Evolutionary conservation across 2,797 vertebrate species (phyloP).

Genomic region (Sternotherus odoratus): DNA sequence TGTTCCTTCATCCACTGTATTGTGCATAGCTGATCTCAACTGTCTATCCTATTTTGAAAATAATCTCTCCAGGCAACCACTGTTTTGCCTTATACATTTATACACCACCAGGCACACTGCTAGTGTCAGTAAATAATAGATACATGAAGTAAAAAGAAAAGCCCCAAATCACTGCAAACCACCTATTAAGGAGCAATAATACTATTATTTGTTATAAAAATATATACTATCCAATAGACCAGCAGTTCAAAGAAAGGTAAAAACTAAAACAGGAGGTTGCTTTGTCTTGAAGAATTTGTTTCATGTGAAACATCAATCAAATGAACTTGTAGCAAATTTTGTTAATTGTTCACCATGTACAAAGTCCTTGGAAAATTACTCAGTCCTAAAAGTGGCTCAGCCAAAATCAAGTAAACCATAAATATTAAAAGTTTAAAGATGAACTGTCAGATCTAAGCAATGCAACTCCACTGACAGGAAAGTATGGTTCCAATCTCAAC

Average conservation of each 20-base stretch:
- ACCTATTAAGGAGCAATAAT: neutral
- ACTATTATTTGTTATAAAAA: conserved; percentile 6
- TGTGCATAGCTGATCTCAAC: neutral
- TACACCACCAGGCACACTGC: neutral
- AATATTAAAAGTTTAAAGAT: conserved; percentile 54
- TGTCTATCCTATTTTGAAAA: neutral
- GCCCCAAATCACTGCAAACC: neutral
- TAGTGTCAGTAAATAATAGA: neutral
- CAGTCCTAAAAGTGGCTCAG: conserved; percentile 40
- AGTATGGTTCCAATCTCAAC: neutral
- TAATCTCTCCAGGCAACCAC: neutral
- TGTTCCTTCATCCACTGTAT: neutral
- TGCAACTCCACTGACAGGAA: conserved; percentile 48
- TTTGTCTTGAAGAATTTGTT: conserved; percentile 57
- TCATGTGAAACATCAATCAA: conserved; percentile 69
- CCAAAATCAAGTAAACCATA: conserved; percentile 56
- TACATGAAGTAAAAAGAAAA: neutral
- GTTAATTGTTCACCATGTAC: conserved; percentile 56
- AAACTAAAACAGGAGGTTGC: conserved; percentile 24
- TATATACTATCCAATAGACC: neutral
- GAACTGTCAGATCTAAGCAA: conserved; percentile 61
- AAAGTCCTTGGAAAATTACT: conserved; percentile 48
- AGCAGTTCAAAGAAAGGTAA: conserved; percentile 13
- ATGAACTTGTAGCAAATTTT: conserved; percentile 55
- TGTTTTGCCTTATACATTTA: neutral